A percentile compares a stretch with the other conserved stretches of the same genome.
phyloP scores from a whole-genome alignment of 2,113 vertebrate genomes.

The Anolis carolinensis region DNA sequence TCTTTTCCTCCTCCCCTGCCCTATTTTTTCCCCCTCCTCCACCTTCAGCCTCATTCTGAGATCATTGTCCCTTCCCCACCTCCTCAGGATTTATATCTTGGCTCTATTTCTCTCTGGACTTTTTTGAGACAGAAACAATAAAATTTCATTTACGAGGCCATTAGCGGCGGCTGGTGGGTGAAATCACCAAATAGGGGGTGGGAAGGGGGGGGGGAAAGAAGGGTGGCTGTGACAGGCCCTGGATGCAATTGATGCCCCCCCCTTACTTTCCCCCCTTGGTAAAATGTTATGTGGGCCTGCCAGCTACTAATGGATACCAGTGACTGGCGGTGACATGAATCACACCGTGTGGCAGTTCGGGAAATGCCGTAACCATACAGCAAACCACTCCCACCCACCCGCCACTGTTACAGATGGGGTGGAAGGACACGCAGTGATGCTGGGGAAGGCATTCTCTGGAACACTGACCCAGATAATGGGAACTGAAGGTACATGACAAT shows the following conservation, averaged over 20 bases:
- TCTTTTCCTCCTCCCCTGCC: not conserved
- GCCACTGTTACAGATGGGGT: not conserved
- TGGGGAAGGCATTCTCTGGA: not conserved
- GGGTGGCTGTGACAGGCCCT: slow-evolving; percentile 2
- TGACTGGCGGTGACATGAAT: slow-evolving; percentile 25
- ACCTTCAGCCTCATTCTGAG: not conserved
- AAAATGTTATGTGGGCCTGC: slow-evolving; percentile 28
- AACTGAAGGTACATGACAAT: no score
- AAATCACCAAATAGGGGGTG: slow-evolving; percentile 17
- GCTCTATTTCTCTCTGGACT: slow-evolving; percentile 22
- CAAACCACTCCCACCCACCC: not conserved
- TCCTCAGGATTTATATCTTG: slow-evolving; percentile 18
- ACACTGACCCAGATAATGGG: not conserved
- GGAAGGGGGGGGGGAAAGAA: not conserved
- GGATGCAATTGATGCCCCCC: not conserved
- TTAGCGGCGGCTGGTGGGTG: slow-evolving; percentile 32
- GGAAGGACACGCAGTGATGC: not conserved
- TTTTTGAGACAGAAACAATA: slow-evolving; percentile 41
- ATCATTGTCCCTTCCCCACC: not conserved
- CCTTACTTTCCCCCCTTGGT: slow-evolving; percentile 2
- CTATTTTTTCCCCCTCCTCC: not conserved
- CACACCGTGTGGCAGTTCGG: slow-evolving; percentile 2
- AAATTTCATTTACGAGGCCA: slow-evolving; percentile 40
- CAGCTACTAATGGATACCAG: slow-evolving; percentile 35
- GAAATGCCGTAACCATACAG: slow-evolving; percentile 5